phyloP scores from a whole-genome alignment of 2,113 vertebrate species.

The Corythoichthys intestinalis region DNA sequence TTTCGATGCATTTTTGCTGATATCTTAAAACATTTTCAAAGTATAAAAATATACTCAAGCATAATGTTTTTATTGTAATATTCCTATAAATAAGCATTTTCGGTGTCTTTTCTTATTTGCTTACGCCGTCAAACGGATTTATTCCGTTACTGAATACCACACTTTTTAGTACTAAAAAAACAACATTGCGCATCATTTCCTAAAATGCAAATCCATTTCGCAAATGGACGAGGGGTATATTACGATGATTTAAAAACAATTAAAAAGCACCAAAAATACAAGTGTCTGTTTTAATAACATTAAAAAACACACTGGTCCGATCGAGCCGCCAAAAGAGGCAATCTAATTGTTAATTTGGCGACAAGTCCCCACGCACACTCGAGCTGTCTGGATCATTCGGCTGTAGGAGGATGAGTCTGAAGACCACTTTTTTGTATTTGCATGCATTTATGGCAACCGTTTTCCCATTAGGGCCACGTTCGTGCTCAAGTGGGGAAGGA shows the following conservation, averaged over 20 bases:
- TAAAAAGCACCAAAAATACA: background rate
- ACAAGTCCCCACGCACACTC: constrained; percentile 19
- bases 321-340: constrained; percentile 12
- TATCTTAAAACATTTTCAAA: background rate
- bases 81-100: background rate
- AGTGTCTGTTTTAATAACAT: background rate
- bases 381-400: constrained; percentile 47
- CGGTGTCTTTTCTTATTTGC: no score
- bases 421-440: constrained; percentile 57
- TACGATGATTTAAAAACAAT: background rate
- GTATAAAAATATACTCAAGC: background rate
- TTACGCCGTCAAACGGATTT: no score
- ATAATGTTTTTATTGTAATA: background rate
- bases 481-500: constrained; percentile 82
- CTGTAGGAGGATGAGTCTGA: constrained; percentile 36
- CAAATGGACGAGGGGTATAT: no score
- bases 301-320: background rate
- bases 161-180: no score
- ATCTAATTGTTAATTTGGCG: constrained; percentile 42
- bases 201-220: no score
- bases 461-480: constrained; percentile 61
- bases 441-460: constrained; percentile 64
- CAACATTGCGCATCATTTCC: no score
- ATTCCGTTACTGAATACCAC: no score
- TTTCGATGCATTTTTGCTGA: background rate